These are phyloP conservation scores for Serilophus lunatus DNA, from an alignment of 2,113 vertebrate species.

Conservation along the genomic window DNA sequence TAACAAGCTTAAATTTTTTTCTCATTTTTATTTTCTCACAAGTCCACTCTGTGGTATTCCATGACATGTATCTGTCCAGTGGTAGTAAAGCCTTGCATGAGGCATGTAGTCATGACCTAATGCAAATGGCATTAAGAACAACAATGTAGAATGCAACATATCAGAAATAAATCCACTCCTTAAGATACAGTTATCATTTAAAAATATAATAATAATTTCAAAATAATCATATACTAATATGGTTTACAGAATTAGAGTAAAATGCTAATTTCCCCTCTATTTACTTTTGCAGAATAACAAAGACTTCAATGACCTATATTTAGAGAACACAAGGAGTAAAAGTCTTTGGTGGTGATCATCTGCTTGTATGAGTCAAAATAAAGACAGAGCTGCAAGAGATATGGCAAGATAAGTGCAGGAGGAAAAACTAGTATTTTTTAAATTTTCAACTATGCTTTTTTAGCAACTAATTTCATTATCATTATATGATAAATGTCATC, in stretches of 20 bases:
- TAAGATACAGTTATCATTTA: slow-evolving; percentile 1
- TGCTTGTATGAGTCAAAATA: background rate
- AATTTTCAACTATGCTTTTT: background rate
- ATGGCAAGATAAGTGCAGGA: background rate
- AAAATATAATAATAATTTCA: background rate
- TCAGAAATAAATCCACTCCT: background rate
- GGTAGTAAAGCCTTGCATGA: background rate
- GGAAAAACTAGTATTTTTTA: background rate
- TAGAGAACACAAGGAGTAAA: background rate
- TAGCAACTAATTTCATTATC: background rate
- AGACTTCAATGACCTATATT: background rate
- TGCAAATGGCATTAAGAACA: background rate
- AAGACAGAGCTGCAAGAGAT: background rate
- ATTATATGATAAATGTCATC: background rate
- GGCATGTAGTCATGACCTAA: background rate
- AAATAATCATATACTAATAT: background rate
- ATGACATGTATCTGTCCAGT: background rate
- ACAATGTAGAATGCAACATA: background rate
- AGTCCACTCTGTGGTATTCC: background rate
- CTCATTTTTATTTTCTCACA: background rate
- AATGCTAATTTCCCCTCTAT: background rate
- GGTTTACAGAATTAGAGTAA: background rate
- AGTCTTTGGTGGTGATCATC: background rate
- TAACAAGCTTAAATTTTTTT: background rate
- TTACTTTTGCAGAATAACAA: background rate